Evolutionary conservation across 2,113 vertebrate species (phyloP), one percentile per base, ranked within the genome.

Genomic region (Caracal caracal): DNA sequence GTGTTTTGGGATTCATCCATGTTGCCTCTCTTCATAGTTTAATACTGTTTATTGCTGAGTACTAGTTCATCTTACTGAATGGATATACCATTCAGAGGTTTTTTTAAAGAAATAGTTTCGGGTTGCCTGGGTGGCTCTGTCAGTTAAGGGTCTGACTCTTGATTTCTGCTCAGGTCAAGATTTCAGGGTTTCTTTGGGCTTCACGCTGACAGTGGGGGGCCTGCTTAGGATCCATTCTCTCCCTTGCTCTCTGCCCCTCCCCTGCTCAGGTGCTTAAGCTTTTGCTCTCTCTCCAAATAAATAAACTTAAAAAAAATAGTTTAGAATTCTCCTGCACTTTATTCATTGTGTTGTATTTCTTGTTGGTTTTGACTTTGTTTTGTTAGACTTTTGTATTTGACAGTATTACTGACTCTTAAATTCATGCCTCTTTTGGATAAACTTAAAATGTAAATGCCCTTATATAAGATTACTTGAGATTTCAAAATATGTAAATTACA

Each of bases 371-470:
- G 85, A 3, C 30, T 88, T 1, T 88, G 43, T n/a, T 53, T 5
- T 24, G 7, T 73, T 37, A 53, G 75, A 81, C 26, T 94, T 95
- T 71, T 80, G 13, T 82, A 28, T 83, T 92, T 97, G 51, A 65
- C 15, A 30, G 43, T 95, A 49, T 92, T 83, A 56, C 35, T 84
- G 30, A 56, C 24, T 68, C 26, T 59, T 75, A 78, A 90, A 73
- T 76, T 82, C n/a, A 63, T 76, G 30, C 26, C 11, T 17, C 5
- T 43, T 80, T 93, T 71, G 15, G 20, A 30, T 86, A 88, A 49
- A 49, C 13, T 28, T 75, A 61, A 68, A 92, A 79, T 47, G 68
- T 90, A 93, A 94, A 47, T 80, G 17, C 3, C 5, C 53, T 43
- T 70, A 51, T 65, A 76, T 49, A 92, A 71, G 90, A 66, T 88